These are phyloP conservation scores for Plecturocebus donacophilus DNA, from an alignment of 2,113 vertebrate genomes.

Conservation along the genomic window DNA sequence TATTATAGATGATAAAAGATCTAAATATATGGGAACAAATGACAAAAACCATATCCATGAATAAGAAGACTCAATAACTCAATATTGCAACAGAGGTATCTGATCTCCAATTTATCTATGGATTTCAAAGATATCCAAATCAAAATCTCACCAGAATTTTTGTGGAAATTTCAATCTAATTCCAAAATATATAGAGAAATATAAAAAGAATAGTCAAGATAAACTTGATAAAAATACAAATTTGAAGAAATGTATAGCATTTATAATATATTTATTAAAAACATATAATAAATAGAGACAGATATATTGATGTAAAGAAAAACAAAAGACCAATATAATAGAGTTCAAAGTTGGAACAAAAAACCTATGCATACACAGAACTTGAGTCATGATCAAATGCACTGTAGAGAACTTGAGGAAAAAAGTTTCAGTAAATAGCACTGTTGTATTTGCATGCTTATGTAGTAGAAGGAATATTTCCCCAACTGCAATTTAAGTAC, in stretches of 20 bases:
- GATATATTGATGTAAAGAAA: background rate
- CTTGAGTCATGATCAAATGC: background rate
- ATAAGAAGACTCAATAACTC: background rate
- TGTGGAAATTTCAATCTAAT: background rate
- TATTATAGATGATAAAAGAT: background rate
- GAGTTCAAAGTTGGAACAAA: background rate
- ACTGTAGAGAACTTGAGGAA: background rate
- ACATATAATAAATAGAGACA: background rate
- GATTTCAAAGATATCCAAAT: background rate
- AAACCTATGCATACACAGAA: no score
- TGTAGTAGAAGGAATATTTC: background rate
- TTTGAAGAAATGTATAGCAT: background rate
- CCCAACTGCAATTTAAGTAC: background rate
- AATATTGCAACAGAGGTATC: background rate
- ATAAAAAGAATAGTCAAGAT: background rate
- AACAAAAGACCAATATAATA: background rate
- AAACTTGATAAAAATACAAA: background rate
- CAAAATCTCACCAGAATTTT: background rate
- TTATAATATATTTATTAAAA: background rate
- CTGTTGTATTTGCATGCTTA: background rate
- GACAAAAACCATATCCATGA: background rate
- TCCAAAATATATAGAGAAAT: background rate
- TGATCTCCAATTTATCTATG: background rate
- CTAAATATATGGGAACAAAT: background rate
- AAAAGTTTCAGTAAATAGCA: background rate